A percentile compares a stretch with the other conserved stretches of the same genome.
These are phyloP conservation scores for Coranthus polyacanthus DNA, from an alignment of 2,797 vertebrate species.

Conservation along the genomic window DNA sequence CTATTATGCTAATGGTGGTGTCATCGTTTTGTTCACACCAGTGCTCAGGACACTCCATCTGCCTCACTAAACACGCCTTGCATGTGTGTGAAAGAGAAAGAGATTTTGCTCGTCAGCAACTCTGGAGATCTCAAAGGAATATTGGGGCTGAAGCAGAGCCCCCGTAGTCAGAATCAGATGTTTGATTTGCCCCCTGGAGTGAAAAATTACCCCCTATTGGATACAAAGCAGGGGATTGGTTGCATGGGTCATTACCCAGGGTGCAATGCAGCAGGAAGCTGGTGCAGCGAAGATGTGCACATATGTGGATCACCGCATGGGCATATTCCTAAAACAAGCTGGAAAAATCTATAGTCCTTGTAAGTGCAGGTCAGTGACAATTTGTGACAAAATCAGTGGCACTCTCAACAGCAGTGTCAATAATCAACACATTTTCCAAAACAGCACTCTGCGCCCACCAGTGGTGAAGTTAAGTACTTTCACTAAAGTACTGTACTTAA, in stretches of 20 bases:
- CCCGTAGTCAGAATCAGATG: conserved; percentile 76
- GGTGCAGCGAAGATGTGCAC: conserved; percentile 47
- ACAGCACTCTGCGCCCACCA: neutral
- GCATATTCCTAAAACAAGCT: conserved; percentile 29
- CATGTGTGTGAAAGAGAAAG: conserved; percentile 59
- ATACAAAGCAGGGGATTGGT: conserved; percentile 71
- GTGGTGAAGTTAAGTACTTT: no score
- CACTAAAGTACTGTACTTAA: no score
- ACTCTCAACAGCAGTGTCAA: conserved; percentile 21
- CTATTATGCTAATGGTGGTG: conserved; percentile 80
- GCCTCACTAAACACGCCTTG: conserved; percentile 67
- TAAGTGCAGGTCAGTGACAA: conserved; percentile 56
- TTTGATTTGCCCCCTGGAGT: conserved; percentile 78
- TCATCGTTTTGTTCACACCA: conserved; percentile 83
- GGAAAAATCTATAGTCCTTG: conserved; percentile 61
- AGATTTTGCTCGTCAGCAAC: conserved; percentile 72
- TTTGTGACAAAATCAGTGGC: conserved; percentile 35
- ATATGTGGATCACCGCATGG: conserved; percentile 49
- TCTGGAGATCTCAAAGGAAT: conserved; percentile 71
- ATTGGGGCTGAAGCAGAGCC: conserved; percentile 60
- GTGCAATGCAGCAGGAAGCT: conserved; percentile 74
- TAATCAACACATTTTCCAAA: conserved; percentile 32
- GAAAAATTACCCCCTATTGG: conserved; percentile 74
- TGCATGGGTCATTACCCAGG: conserved; percentile 79
- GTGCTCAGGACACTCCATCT: conserved; percentile 76